These are phyloP conservation scores for Grapholita molesta DNA, from an alignment of 1,140 invertebrate genomes.

Conservation along the genomic window DNA sequence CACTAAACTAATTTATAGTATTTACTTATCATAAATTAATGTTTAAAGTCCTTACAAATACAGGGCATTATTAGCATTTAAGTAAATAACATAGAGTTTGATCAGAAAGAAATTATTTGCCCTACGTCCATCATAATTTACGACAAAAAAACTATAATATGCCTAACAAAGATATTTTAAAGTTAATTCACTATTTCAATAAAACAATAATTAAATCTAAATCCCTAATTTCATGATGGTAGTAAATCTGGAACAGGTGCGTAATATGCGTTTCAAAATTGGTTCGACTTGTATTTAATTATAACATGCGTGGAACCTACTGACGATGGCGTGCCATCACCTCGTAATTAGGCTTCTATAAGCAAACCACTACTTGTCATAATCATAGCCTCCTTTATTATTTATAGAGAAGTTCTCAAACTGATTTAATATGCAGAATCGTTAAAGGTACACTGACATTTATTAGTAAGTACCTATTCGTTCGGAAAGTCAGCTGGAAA, in stretches of 20 bases:
- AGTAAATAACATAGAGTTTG: too few species aligned
- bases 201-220: not conserved
- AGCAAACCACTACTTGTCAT: slow-evolving; percentile 42
- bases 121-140: too few species aligned
- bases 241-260: slow-evolving; percentile 3
- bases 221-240: not conserved
- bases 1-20: too few species aligned
- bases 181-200: not conserved
- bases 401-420: slow-evolving; percentile 36
- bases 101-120: too few species aligned
- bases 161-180: not conserved
- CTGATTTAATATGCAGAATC: slow-evolving; percentile 47
- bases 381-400: slow-evolving; percentile 39
- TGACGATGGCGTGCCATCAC: slow-evolving; percentile 26
- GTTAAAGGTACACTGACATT: slow-evolving; percentile 31
- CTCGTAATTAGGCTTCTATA: slow-evolving; percentile 45
- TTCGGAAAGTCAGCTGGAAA: slow-evolving; percentile 4
- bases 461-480: slow-evolving; percentile 37
- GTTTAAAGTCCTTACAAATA: too few species aligned
- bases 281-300: slow-evolving; percentile 26
- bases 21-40: too few species aligned
- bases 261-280: slow-evolving; percentile 19
- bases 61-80: too few species aligned
- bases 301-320: not conserved
- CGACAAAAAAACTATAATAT: not conserved